Base-by-base conservation (phyloP, 2,113 vertebrate species). In the Columba janthina region DNA sequence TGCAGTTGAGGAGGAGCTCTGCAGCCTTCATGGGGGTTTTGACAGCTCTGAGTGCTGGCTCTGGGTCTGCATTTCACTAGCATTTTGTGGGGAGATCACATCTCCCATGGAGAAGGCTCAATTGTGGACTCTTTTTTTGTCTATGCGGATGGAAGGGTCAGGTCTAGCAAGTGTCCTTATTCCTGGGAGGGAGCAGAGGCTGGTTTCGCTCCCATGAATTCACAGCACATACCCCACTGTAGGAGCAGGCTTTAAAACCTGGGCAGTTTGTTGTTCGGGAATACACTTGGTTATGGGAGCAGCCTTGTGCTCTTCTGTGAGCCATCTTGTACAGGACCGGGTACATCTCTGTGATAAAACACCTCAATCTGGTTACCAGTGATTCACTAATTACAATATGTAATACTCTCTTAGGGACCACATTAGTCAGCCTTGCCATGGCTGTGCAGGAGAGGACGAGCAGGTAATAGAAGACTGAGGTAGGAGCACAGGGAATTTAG, bases 111-210 rank as follows among this genome's bases (percentile, higher is more conserved):
- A 72, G 31, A 53, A 60, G 50, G 36, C 28, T 38, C 14, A 2
- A 16, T 20, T 1, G 0, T n/a, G 31, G 46, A n/a, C 44, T 6
- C 1, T 3, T 73, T 3, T 73, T 70, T 57, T 75, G 65, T 16
- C 31, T 25, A 6, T n/a, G 11, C 8, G n/a, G 11, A 7, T 19
- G 31, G 29, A 78, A 66, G 15, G 42, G 7, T 34, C 4, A 2
- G 29, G 48, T 46, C 46, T 58, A n/a, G n/a, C 0, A 0, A 24
- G 12, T 7, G 22, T 29, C 3, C 26, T 38, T 64, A 9, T 32
- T 87, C 40, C 19, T 62, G 15, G 22, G 60, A 71, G 8, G 31
- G 28, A 83, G 50, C 51, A 46, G 72, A 19, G 44, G 53, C 42
- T 96, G 9, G 53, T 61, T 3, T 40, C 60, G 34, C 31, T 72